These are phyloP conservation scores for Zonitis immaculata DNA, from an alignment of 2,888 invertebrate species.

Conservation along the genomic window DNA sequence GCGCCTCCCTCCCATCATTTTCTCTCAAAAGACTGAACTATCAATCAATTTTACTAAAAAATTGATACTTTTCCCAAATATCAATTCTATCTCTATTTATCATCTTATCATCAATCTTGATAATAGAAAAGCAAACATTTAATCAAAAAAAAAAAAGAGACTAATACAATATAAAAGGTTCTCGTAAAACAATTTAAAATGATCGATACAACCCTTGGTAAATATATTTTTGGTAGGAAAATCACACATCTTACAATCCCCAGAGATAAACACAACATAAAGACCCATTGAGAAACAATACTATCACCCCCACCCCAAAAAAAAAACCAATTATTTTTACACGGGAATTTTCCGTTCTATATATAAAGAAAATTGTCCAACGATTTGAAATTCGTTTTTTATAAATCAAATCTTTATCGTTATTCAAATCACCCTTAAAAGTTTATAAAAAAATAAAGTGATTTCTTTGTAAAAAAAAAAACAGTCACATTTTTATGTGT, in stretches of 20 bases:
- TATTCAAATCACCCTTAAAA: neutral
- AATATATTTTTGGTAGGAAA: slow-evolving; percentile 19
- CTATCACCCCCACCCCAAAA: no score
- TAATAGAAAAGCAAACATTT: slow-evolving; percentile 23
- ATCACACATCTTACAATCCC: slow-evolving; percentile 11
- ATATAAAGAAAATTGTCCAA: neutral
- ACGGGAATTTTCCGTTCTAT: neutral
- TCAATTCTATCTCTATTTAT: no score
- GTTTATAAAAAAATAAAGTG: neutral
- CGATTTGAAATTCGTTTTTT: neutral
- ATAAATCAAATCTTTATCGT: neutral
- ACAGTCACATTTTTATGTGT: neutral
- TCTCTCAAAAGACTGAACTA: no score
- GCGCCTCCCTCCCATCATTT: no score
- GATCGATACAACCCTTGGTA: slow-evolving; percentile 23
- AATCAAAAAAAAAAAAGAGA: slow-evolving; percentile 16
- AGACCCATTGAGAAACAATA: slow-evolving; percentile 11
- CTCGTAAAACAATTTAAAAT: slow-evolving; percentile 25
- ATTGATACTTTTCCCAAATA: no score
- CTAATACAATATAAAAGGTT: slow-evolving; percentile 21
- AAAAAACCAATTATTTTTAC: neutral
- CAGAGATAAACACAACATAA: slow-evolving; percentile 4
- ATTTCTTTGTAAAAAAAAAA: neutral
- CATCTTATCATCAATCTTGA: slow-evolving; percentile 28
- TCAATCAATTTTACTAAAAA: no score